Percentiles rank a stretch among this genome's conserved stretches.
Conservation (phyloP, 2,888 invertebrate species). For the Ormyrus rosae region DNA sequence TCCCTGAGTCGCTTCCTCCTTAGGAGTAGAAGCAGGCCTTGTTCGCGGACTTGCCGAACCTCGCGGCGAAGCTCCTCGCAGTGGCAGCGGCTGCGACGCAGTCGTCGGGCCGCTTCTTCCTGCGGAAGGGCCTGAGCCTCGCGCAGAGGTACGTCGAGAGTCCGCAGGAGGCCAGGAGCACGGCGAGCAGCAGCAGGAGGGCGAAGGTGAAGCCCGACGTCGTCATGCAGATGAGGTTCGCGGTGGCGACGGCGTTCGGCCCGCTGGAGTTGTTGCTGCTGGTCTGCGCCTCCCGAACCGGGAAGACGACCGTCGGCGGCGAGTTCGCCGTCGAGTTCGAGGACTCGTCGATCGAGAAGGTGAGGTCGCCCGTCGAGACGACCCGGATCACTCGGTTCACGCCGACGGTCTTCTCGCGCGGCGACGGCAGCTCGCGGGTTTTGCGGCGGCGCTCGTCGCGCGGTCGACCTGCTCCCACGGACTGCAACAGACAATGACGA, state of each 20-base stretch:
- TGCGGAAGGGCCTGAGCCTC: slow-evolving; percentile 83
- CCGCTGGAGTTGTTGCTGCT: too few species aligned
- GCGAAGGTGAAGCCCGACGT: slow-evolving; percentile 95
- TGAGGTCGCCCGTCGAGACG: slow-evolving; percentile 92
- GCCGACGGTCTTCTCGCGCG: slow-evolving; percentile 90
- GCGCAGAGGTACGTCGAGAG: slow-evolving; percentile 91
- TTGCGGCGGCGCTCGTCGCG: slow-evolving; percentile 85
- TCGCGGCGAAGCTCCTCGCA: slow-evolving; percentile 22
- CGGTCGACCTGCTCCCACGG: slow-evolving; percentile 80
- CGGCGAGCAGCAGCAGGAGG: slow-evolving; percentile 87
- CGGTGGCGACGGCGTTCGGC: slow-evolving; percentile 60
- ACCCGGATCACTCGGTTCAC: slow-evolving; percentile 93
- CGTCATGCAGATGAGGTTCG: slow-evolving; percentile 90
- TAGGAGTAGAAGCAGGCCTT: slow-evolving; percentile 82
- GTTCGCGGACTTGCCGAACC: slow-evolving; percentile 59
- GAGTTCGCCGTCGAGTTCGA: slow-evolving; percentile 69
- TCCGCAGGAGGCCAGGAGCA: slow-evolving; percentile 89
- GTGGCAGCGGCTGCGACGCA: neutral
- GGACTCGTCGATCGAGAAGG: slow-evolving; percentile 87
- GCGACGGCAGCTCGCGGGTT: slow-evolving; percentile 78
- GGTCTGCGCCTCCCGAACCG: slow-evolving; percentile 78
- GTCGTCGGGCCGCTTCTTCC: slow-evolving; percentile 55
- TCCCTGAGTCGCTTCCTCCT: slow-evolving; percentile 61
- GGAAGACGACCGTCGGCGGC: slow-evolving; percentile 81
- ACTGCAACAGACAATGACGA: slow-evolving; percentile 51